A percentile compares a stretch with the other conserved stretches of the same genome.
Evolutionary conservation across 1,140 invertebrate species (phyloP).

Genomic region (Hycleus phaleratus): DNA sequence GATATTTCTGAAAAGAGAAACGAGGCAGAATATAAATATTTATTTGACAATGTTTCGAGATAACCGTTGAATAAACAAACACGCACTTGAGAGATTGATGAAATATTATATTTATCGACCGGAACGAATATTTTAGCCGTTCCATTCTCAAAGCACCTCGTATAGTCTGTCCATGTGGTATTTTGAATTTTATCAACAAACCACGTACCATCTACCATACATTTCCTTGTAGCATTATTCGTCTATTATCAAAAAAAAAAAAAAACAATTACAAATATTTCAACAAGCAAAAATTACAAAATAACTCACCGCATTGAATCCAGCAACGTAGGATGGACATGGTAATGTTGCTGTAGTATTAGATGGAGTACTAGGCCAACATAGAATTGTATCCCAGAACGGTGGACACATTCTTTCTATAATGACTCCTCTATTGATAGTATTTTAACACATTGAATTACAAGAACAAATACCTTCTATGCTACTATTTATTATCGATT

Average conservation of each 20-base stretch:
- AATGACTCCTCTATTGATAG: not conserved
- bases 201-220: conserved; percentile 35
- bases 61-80: not conserved
- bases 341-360: conserved; percentile 17
- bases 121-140: conserved; percentile 14
- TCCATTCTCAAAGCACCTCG: conserved; percentile 29
- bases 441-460: not conserved
- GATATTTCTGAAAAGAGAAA: conserved; percentile 44
- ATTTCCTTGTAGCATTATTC: conserved; percentile 32
- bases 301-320: conserved; percentile 28
- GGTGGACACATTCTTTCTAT: conserved; percentile 18
- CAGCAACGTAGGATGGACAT: conserved; percentile 29
- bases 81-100: conserved; percentile 2
- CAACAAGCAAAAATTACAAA: conserved; percentile 35
- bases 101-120: conserved; percentile 10
- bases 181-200: conserved; percentile 23
- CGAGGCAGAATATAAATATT: not conserved
- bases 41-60: not conserved
- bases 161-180: conserved; percentile 38
- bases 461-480: conserved; percentile 1
- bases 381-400: conserved; percentile 30
- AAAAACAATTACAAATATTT: not conserved
- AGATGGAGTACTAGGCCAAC: conserved; percentile 28
- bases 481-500: not conserved
- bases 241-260: not conserved